These are phyloP conservation scores for Carabus problematicus DNA, from an alignment of 2,888 invertebrate genomes.

Conservation along the genomic window DNA sequence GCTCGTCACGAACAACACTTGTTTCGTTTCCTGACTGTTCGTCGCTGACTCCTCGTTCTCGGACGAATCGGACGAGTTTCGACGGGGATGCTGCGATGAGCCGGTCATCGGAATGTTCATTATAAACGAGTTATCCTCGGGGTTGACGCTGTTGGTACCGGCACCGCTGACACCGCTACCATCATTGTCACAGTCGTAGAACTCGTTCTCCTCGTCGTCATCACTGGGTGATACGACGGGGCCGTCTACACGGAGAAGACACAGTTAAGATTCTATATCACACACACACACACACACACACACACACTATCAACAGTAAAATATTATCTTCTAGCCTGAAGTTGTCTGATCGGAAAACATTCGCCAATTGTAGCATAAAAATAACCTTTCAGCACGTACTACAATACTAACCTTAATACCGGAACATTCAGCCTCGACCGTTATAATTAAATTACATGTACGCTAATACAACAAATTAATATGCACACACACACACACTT, in stretches of 20 bases:
- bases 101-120: constrained; percentile 68
- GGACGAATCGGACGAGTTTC: constrained; percentile 61
- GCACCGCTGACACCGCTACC: constrained; percentile 50
- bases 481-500: too few relatives aligned
- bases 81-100: constrained; percentile 50
- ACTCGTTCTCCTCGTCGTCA: constrained; percentile 79
- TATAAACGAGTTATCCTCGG: constrained; percentile 66
- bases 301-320: too few relatives aligned
- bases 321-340: too few relatives aligned
- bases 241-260: constrained; percentile 53
- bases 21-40: constrained; percentile 56
- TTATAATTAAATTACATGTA: too few relatives aligned
- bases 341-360: too few relatives aligned
- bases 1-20: constrained; percentile 57
- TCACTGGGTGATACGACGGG: constrained; percentile 64
- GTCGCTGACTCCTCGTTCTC: constrained; percentile 59
- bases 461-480: too few relatives aligned
- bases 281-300: too few relatives aligned
- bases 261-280: not conserved
- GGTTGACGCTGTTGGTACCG: constrained; percentile 53
- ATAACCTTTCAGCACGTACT: too few relatives aligned
- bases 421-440: too few relatives aligned
- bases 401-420: too few relatives aligned
- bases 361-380: too few relatives aligned
- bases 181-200: constrained; percentile 67